Evolutionary conservation across 2,888 invertebrate species (phyloP).

Genomic region (Tortricodes alternella): DNA sequence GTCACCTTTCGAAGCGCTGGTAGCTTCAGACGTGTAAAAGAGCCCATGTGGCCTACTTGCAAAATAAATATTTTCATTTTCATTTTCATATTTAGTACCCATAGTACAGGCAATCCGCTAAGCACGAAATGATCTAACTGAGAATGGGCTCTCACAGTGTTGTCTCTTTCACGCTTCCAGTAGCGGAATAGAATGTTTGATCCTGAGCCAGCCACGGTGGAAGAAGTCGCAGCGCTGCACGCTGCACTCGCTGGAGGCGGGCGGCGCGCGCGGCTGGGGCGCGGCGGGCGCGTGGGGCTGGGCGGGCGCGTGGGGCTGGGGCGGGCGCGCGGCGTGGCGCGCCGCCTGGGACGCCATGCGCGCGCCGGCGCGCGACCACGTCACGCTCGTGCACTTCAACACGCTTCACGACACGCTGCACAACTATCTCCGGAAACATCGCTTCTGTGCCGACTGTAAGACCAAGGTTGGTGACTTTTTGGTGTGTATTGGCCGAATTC

Average conservation of each 20-base stretch:
- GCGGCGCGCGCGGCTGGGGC: conserved; percentile 88
- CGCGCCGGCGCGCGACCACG: conserved; percentile 90
- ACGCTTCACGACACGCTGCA: conserved; percentile 93
- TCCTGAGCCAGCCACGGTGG: conserved; percentile 91
- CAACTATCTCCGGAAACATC: conserved; percentile 94
- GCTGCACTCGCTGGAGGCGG: conserved; percentile 94
- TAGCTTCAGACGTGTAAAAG: too few species aligned
- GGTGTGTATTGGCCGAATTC: too few species aligned
- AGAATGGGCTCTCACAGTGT: too few species aligned
- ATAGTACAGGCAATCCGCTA: too few species aligned
- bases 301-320: conserved; percentile 87
- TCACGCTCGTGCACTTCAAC: conserved; percentile 93
- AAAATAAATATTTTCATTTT: too few species aligned
- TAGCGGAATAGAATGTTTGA: conserved; percentile 88
- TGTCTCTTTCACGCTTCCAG: conserved; percentile 62
- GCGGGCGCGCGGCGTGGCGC: conserved; percentile 86
- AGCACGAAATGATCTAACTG: too few species aligned
- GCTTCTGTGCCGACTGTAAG: conserved; percentile 96
- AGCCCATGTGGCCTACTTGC: too few species aligned
- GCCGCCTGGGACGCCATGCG: conserved; percentile 94
- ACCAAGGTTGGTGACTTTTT: conserved; percentile 86
- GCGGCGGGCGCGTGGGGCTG: conserved; percentile 89
- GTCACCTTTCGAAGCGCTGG: too few species aligned
- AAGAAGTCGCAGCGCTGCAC: conserved; percentile 95
- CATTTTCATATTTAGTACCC: too few species aligned